Evolutionary conservation across 2,888 invertebrate species (phyloP), one percentile per base, ranked within the genome.

Genomic region (Acrobasis consociella): DNA sequence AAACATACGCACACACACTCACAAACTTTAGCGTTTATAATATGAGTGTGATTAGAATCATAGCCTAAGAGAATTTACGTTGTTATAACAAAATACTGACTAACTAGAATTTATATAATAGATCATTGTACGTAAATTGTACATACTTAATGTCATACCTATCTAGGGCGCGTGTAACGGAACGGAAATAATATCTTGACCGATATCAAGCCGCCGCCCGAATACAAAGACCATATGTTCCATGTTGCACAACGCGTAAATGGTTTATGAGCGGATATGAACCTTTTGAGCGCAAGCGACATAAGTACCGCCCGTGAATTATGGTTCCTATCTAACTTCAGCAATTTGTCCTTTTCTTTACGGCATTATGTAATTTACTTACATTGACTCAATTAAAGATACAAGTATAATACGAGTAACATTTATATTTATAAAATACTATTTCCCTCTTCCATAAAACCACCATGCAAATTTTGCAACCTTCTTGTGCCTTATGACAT

Each of bases 231-330:
- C 53, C 52, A 53, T 53, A 52, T 61, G 61, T 53, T 42, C 15
- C 56, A 42, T 0, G 52, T 55, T 49, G 55, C 55, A 49, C 61
- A 55, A 62, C n/a, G 46, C 22, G 46, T 62, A 55, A 62, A 62
- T 62, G 55, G 49, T 62, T 62, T 62, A 62, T 62, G 46, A 42
- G 61, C 53, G 53, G 61, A 62, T 55, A 55, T 49, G 55, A 22
- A 55, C 61, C 31, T 16, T 16, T 62, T 62, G 61, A 22, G 11
- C 39, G 11, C 38, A 22, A 3, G 53, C 49, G 71, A 70, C 61
- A 78, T 73, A n/a, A n/a, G n/a, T n/a, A 61, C 51, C 51, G 38
- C 51, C 46, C 31, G 46, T 31, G 58, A 46, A 42, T 56, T 42
- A 17, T 56, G 17, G 38, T 17, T 10, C 16, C 16, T 39, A 9